phyloP scores from a whole-genome alignment of 2,797 vertebrate species.

The Eulemur albifrons region DNA sequence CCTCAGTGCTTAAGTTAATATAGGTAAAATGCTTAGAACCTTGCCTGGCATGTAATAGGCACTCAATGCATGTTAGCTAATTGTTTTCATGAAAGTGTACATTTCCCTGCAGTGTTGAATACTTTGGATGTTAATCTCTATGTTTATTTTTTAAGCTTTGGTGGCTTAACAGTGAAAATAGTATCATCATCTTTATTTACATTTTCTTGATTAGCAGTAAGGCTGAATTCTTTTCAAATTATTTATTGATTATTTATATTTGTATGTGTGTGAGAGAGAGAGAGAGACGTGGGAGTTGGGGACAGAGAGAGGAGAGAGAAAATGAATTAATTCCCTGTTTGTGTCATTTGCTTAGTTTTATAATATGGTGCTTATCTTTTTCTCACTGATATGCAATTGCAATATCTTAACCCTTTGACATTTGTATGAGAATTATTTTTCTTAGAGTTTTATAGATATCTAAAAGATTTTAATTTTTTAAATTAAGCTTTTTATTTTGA shows the following conservation, averaged over 20 bases:
- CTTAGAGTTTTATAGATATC: neutral
- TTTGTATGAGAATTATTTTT: conserved; percentile 16
- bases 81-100: conserved; percentile 13
- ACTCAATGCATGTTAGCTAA: neutral
- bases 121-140: neutral
- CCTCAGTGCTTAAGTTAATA: neutral
- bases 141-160: neutral
- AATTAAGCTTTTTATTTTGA: conserved; percentile 20
- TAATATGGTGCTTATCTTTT: neutral
- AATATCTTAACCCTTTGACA: neutral
- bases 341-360: neutral
- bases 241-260: neutral
- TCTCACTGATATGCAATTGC: neutral
- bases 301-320: neutral
- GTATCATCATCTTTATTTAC: neutral
- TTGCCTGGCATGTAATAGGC: neutral
- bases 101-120: neutral
- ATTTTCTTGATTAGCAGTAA: conserved; percentile 28
- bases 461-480: neutral
- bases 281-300: too few species aligned
- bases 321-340: neutral
- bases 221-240: neutral
- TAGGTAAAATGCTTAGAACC: conserved; percentile 26
- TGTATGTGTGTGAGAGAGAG: neutral
- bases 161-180: conserved; percentile 4